Evolutionary conservation across 2,797 vertebrate species (phyloP).

Genomic region (Staurois parvus): DNA sequence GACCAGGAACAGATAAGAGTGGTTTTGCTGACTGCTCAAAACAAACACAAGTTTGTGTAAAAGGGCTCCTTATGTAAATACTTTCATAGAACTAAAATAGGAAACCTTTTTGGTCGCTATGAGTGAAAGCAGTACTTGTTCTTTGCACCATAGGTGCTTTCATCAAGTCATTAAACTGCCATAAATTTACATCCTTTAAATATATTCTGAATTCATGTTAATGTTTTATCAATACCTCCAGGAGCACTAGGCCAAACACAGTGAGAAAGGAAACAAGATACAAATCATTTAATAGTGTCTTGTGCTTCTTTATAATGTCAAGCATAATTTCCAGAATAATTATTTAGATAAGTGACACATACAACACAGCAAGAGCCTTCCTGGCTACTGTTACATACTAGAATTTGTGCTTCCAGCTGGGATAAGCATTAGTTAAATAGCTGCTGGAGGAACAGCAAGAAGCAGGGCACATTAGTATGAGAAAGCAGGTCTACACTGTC

Average conservation of each 20-base stretch:
- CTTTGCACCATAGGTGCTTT: neutral
- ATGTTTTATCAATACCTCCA: conserved; percentile 51
- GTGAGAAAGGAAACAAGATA: conserved; percentile 46
- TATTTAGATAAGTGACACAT: conserved; percentile 57
- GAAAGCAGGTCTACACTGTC: neutral
- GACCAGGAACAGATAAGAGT: no score
- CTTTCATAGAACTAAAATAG: neutral
- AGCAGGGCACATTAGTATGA: neutral
- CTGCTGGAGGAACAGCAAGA: conserved; percentile 15
- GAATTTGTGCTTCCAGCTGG: conserved; percentile 43
- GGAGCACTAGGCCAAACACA: conserved; percentile 21
- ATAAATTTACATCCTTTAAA: conserved; percentile 1
- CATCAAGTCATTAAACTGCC: conserved; percentile 19
- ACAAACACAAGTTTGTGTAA: neutral
- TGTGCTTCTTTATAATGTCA: conserved; percentile 54
- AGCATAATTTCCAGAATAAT: conserved; percentile 57
- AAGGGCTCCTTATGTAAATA: neutral
- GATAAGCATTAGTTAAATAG: conserved; percentile 55
- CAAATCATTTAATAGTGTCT: conserved; percentile 51
- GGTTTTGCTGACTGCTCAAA: no score
- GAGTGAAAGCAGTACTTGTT: neutral
- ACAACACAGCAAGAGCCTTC: conserved; percentile 52
- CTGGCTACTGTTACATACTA: conserved; percentile 30
- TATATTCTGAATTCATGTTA: conserved; percentile 40
- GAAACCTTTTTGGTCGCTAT: neutral